Evolutionary conservation across 2,797 vertebrate species (phyloP).

Genomic region (Molossus molossus): DNA sequence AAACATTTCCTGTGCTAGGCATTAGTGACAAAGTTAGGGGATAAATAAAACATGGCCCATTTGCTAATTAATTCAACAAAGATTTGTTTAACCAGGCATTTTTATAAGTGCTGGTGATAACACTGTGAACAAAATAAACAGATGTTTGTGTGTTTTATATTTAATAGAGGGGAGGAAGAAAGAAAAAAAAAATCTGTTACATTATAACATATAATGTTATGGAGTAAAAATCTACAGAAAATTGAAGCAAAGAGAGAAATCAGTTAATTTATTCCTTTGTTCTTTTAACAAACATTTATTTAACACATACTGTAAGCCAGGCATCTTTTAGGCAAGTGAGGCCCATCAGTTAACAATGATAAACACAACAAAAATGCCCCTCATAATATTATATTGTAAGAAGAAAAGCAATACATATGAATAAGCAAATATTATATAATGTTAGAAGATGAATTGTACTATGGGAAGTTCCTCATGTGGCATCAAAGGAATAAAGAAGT

Average conservation of each 20-base stretch:
- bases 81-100: neutral
- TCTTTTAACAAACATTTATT: slow-evolving; percentile 3
- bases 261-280: neutral
- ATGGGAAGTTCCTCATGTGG: neutral
- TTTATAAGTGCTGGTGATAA: neutral
- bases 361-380: neutral
- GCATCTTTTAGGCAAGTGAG: neutral
- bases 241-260: neutral
- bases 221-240: neutral
- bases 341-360: neutral
- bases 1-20: neutral
- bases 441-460: neutral
- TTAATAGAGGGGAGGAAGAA: neutral
- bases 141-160: neutral
- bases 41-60: neutral
- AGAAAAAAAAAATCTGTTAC: neutral
- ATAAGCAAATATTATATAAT: neutral
- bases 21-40: neutral
- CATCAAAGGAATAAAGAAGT: neutral
- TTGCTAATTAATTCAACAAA: neutral
- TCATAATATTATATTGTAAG: neutral
- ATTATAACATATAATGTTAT: neutral
- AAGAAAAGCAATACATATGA: neutral
- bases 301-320: neutral
- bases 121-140: slow-evolving; percentile 20